Evolutionary conservation across 1,140 invertebrate species (phyloP), one percentile per base, ranked within the genome.

Genomic region (Formica selysi): DNA sequence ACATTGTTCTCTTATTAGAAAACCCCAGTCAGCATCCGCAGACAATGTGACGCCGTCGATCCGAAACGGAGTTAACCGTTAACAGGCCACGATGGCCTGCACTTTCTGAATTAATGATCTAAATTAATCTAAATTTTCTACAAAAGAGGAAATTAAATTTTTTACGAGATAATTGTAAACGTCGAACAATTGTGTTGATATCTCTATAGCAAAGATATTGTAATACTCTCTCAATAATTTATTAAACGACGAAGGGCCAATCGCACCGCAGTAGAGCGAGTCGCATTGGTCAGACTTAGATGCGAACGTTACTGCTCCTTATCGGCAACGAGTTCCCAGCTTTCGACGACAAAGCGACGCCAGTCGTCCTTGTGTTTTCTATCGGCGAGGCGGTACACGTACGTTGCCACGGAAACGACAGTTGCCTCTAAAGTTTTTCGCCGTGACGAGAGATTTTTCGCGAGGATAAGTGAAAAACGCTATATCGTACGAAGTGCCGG

Each of bases 351-450:
- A 32, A 32, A 32, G 54, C 79, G 79, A 61, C 80, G 70, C n/a
- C 67, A 41, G 38, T 79, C 54, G 86, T 61, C 38, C 61, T 38
- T 68, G 61, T 44, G 62, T 62, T 85, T 59, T 76, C 70, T 41
- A 83, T 78, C 76, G 64, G 10, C 79, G 44, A 81, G 32, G 44
- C 76, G 65, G 57, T 51, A 36, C 86, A 81, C 89, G 76, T 88
- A 85, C 86, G 78, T 88, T 86, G 78, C 76, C 83, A 83, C 79
- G 88, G 86, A 73, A 90, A 90, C 86, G 89, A 90, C 73, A 90
- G 89, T 90, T 90, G 68, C 68, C 65, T 76, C 38, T 62, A 44
- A 78, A 90, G 78, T 90, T 90, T 90, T 88, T 62, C 86, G 57
- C 73, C 83, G 73, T 41, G 87, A 76, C 32, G 79, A 76, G 41